Conservation (phyloP, 2,113 vertebrate species). For the Machaerirhynchus nigripectus region DNA sequence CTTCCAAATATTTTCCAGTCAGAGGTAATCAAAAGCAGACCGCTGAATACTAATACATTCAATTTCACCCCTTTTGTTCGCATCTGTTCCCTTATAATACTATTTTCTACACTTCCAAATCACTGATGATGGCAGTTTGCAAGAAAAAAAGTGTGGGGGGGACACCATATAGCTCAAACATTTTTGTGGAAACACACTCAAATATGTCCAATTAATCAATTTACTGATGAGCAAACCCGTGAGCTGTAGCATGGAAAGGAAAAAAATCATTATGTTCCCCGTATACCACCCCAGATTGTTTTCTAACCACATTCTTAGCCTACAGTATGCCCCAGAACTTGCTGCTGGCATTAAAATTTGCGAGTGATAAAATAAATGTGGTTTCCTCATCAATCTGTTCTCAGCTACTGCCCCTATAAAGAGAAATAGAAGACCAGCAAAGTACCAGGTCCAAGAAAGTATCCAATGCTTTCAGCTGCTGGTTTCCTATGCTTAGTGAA, state of each 20-base stretch:
- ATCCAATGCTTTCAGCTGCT: background rate
- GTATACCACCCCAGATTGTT: background rate
- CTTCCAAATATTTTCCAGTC: conserved; percentile 87
- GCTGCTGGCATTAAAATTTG: background rate
- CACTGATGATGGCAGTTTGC: conserved; percentile 52
- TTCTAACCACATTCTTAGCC: background rate
- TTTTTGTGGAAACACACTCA: conserved; percentile 19
- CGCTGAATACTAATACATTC: conserved; percentile 89
- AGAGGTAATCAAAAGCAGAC: conserved; percentile 95
- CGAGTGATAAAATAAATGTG: background rate
- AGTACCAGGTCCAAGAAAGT: background rate
- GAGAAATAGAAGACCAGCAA: background rate
- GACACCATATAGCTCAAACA: background rate
- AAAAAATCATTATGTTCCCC: background rate
- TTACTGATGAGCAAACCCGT: background rate
- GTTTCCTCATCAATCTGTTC: background rate
- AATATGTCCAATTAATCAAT: conserved; percentile 45
- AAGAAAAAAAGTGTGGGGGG: background rate
- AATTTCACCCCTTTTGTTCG: conserved; percentile 94
- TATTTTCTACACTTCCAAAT: conserved; percentile 83
- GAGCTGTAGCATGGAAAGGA: background rate
- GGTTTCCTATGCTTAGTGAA: background rate
- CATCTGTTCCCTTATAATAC: conserved; percentile 86
- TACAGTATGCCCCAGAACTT: background rate
- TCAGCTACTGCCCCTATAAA: background rate